A percentile compares a stretch with the other conserved stretches of the same genome.
These are phyloP conservation scores for Serilophus lunatus DNA, from an alignment of 2,113 vertebrate genomes.

Conservation along the genomic window DNA sequence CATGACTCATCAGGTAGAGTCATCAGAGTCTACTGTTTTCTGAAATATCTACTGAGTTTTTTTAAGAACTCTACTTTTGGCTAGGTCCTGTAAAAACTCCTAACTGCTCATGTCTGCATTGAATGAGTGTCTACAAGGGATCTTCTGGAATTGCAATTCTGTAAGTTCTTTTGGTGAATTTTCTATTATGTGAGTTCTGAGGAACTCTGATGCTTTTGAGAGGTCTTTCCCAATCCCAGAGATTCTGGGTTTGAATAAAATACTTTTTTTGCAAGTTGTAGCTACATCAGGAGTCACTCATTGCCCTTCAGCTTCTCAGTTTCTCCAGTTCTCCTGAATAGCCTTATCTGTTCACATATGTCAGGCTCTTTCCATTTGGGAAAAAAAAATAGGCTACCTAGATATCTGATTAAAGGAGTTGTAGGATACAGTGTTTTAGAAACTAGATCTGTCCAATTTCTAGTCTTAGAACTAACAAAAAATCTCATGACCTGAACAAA, in stretches of 20 bases:
- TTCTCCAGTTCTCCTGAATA: neutral
- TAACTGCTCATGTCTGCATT: neutral
- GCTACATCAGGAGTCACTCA: neutral
- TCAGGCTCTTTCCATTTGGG: neutral
- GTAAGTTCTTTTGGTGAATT: fast-evolving
- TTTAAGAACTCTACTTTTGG: neutral
- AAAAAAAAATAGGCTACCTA: neutral
- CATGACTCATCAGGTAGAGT: neutral
- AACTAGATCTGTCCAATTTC: neutral
- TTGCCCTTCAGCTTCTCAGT: neutral
- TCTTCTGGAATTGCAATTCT: neutral
- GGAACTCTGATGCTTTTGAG: neutral
- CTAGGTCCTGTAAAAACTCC: neutral
- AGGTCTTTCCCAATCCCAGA: neutral
- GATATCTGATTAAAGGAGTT: neutral
- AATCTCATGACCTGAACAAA: neutral
- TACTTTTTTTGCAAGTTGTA: neutral
- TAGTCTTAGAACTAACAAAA: neutral
- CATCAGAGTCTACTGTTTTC: neutral
- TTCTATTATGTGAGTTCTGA: neutral
- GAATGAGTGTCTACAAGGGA: no score
- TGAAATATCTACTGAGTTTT: neutral
- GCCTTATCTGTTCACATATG: neutral
- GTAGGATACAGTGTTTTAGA: neutral
- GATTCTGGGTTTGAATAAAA: neutral